A percentile compares a stretch with the other conserved stretches of the same genome.
Conservation (phyloP, 2,888 invertebrate genomes). For the Pristionchus exspectatus region DNA sequence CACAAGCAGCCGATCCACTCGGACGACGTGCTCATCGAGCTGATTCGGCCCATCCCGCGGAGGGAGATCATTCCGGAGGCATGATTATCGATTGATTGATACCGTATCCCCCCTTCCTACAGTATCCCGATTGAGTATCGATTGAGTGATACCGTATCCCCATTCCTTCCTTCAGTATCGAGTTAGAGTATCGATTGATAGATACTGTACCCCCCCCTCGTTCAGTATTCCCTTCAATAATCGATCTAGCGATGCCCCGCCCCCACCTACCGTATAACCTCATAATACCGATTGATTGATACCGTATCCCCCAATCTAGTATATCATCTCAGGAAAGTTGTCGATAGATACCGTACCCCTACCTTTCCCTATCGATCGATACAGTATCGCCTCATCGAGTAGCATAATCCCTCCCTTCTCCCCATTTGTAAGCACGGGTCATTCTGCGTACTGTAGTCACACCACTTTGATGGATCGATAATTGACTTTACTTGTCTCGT, state of each 20-base stretch:
- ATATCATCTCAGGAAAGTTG: too few species aligned
- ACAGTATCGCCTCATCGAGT: too few species aligned
- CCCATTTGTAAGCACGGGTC: background rate
- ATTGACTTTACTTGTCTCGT: background rate
- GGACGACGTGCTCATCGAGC: background rate
- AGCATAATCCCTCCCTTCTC: background rate
- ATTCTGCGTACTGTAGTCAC: background rate
- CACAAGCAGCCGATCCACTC: constrained; percentile 38
- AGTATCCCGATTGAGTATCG: background rate
- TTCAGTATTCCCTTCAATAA: too few species aligned
- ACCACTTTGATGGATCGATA: constrained; percentile 15
- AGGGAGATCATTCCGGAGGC: background rate
- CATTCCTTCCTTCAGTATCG: too few species aligned
- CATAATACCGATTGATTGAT: too few species aligned
- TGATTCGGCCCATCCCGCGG: constrained; percentile 29
- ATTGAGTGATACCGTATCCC: background rate
- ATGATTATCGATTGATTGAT: background rate
- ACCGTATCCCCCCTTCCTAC: background rate
- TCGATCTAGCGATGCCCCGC: too few species aligned
- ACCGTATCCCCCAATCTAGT: too few species aligned
- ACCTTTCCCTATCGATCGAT: too few species aligned
- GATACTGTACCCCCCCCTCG: too few species aligned
- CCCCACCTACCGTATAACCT: too few species aligned
- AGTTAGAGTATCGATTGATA: too few species aligned
- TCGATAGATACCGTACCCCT: too few species aligned